Evolutionary conservation across 2,888 invertebrate genomes (phyloP).

Genomic region (Andrena bucephala): DNA sequence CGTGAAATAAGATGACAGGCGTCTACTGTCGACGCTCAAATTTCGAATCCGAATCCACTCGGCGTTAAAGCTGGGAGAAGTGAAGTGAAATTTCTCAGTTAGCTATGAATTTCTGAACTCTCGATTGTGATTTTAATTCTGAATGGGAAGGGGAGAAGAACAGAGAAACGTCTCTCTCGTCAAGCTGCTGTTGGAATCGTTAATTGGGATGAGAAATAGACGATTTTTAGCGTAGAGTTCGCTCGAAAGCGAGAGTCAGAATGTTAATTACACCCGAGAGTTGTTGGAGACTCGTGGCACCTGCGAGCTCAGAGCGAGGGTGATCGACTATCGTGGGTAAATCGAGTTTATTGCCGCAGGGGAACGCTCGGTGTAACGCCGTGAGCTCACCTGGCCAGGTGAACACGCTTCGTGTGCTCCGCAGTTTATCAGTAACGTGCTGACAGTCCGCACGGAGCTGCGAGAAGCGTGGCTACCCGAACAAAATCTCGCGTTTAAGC

Average conservation of each 20-base stretch:
- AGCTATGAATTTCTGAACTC: not conserved
- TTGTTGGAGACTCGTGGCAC: not conserved
- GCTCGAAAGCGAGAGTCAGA: not conserved
- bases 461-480: constrained; percentile 8
- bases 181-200: not conserved
- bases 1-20: too few relatives aligned
- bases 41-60: not conserved
- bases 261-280: not conserved
- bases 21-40: not conserved
- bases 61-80: not conserved
- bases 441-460: constrained; percentile 28
- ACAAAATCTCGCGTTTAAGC: not conserved
- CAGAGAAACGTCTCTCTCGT: not conserved
- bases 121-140: not conserved
- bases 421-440: constrained; percentile 55
- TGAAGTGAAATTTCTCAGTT: not conserved
- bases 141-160: not conserved
- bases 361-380: constrained; percentile 49
- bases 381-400: constrained; percentile 57
- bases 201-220: not conserved
- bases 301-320: constrained; percentile 17
- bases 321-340: constrained; percentile 43
- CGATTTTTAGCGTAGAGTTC: not conserved
- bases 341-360: constrained; percentile 49
- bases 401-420: constrained; percentile 43